Conservation (phyloP, 2,888 invertebrate genomes). For the Ophion ellenae region DNA sequence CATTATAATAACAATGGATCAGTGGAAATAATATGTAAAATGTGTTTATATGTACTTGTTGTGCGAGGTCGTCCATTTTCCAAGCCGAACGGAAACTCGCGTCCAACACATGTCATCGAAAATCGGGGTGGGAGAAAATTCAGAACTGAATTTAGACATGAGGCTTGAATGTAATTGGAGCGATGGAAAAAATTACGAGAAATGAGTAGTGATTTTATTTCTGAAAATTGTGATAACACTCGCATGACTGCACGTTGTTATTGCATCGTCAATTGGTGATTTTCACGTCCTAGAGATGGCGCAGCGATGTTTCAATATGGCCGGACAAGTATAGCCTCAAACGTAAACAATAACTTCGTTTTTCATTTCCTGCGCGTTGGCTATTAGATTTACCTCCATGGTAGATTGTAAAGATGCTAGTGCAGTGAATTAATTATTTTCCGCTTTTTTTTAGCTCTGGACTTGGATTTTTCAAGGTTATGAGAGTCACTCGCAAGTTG, state of each 20-base stretch:
- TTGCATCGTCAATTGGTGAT: not conserved
- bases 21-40: conserved; percentile 8
- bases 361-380: too few species aligned
- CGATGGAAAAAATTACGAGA: not conserved
- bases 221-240: not conserved
- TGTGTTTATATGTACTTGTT: conserved; percentile 49
- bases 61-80: conserved; percentile 54
- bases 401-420: too few species aligned
- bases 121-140: not conserved
- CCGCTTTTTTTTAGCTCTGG: too few species aligned
- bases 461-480: too few species aligned
- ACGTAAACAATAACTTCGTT: too few species aligned
- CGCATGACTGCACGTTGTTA: not conserved
- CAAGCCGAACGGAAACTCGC: not conserved
- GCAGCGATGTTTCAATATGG: too few species aligned
- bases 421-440: too few species aligned
- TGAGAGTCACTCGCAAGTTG: too few species aligned
- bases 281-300: too few species aligned
- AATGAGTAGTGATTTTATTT: not conserved
- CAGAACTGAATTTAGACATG: not conserved
- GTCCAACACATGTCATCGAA: conserved; percentile 13
- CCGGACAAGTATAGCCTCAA: too few species aligned
- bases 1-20: not conserved
- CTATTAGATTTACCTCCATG: too few species aligned
- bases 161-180: not conserved